Evolutionary conservation across 2,113 vertebrate genomes (phyloP).

Genomic region (Danio rerio): GRCz12tu NC_133195.1:35817501-35818000

Average conservation of each 20-base stretch:
- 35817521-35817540: no score
- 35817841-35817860: constrained; percentile 39
- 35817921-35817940: neutral
- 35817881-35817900: constrained; percentile 19
- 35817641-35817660: constrained; percentile 2
- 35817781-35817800: constrained; percentile 44
- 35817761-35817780: neutral
- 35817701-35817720: constrained; percentile 33
- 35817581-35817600: neutral
- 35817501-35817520: no score
- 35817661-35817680: neutral
- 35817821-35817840: constrained; percentile 22
- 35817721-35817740: constrained; percentile 45
- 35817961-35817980: neutral
- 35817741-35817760: constrained; percentile 44
- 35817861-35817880: constrained; percentile 21
- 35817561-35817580: no score
- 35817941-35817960: neutral
- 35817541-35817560: no score
- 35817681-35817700: neutral
- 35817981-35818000: neutral
- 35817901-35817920: constrained; percentile 17
- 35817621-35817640: neutral
- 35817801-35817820: constrained; percentile 16
- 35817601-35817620: neutral